A percentile compares a stretch with the other conserved stretches of the same genome.
phyloP scores from a whole-genome alignment of 2,797 vertebrate species.

The Rhinoraja longicauda region DNA sequence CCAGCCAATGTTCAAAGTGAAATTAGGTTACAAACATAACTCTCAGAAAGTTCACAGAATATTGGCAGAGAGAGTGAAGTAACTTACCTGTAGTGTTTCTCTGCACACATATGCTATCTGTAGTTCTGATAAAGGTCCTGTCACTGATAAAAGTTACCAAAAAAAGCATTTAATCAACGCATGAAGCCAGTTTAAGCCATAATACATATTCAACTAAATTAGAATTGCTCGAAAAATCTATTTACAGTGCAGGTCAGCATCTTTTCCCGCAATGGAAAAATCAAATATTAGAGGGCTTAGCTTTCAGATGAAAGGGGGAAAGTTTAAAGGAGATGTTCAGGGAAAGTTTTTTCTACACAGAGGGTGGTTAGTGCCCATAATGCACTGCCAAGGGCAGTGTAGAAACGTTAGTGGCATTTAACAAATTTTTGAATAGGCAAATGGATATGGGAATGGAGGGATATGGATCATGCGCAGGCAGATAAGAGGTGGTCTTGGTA shows the following conservation, averaged over 20 bases:
- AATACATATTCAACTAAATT: background rate
- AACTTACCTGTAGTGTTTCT: conserved; percentile 88
- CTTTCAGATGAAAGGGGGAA: too few species aligned
- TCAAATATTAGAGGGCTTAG: background rate
- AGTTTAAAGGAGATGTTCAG: too few species aligned
- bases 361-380: too few species aligned
- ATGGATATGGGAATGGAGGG: too few species aligned
- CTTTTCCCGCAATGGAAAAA: too few species aligned
- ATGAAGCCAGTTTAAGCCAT: background rate
- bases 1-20: background rate
- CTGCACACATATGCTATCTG: conserved; percentile 96
- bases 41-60: background rate
- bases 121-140: conserved; percentile 86
- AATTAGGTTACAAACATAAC: background rate
- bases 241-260: background rate
- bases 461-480: too few species aligned
- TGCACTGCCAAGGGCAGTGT: too few species aligned
- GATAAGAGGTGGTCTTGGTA: too few species aligned
- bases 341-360: too few species aligned
- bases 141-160: conserved; percentile 62
- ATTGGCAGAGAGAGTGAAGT: background rate
- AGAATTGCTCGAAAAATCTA: background rate
- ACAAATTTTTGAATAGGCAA: too few species aligned
- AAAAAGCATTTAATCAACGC: background rate
- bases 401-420: too few species aligned